Evolutionary conservation across 64 coral and sea anemone genomes (phyloP).

Genomic region (Porites lutea): DNA sequence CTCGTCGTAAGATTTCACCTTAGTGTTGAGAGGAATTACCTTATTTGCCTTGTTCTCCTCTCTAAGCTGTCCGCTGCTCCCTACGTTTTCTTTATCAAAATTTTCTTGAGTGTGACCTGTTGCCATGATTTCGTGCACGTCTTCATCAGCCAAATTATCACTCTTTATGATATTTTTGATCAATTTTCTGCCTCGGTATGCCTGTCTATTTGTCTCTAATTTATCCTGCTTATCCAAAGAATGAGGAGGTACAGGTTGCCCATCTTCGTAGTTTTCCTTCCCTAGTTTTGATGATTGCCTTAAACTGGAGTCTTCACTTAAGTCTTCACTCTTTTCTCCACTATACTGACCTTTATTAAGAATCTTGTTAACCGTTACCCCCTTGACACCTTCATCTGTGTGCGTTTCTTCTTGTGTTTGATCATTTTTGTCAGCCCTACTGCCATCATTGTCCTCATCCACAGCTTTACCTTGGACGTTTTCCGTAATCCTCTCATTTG

Average conservation of each 20-base stretch:
- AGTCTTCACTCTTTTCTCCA: background rate
- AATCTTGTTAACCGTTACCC: background rate
- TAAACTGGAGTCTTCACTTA: background rate
- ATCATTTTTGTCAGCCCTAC: background rate
- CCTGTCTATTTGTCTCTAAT: background rate
- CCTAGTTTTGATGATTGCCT: background rate
- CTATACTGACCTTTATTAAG: background rate
- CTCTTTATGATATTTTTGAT: background rate
- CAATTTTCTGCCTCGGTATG: background rate
- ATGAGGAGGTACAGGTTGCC: background rate
- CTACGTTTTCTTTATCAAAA: background rate
- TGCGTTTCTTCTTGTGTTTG: background rate
- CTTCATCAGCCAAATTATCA: background rate
- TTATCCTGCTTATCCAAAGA: background rate
- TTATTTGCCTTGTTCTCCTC: background rate
- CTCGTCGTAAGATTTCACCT: slow-evolving; percentile 9
- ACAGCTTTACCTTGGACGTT: background rate
- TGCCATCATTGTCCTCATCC: background rate
- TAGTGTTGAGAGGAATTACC: background rate
- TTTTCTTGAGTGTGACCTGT: slow-evolving; percentile 11
- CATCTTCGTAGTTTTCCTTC: background rate
- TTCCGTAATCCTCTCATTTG: background rate
- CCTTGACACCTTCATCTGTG: background rate
- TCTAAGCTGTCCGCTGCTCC: background rate
- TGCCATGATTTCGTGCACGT: background rate